Evolutionary conservation across 1,140 invertebrate species (phyloP).

Genomic region (Sycobia sp.): DNA sequence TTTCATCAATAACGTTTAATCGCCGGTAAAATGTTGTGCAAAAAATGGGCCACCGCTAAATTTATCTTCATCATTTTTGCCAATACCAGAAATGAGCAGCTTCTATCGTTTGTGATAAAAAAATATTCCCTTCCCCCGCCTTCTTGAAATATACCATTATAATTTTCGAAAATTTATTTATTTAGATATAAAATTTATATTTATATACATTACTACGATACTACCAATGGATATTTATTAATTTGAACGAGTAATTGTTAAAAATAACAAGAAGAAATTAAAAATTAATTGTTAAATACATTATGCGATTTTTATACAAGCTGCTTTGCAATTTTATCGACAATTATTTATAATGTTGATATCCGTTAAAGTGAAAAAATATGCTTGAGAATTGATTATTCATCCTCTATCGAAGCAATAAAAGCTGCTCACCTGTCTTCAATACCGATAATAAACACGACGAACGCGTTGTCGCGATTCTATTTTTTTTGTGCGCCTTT

Average conservation of each 20-base stretch:
- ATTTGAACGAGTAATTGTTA: no score
- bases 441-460: constrained; percentile 1
- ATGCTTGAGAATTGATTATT: not conserved
- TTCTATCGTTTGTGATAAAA: not conserved
- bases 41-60: not conserved
- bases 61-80: not conserved
- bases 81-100: constrained; percentile 3
- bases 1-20: not conserved
- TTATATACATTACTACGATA: not conserved
- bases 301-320: no score
- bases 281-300: no score
- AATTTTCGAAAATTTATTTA: no score
- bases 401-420: not conserved
- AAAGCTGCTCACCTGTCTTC: constrained; percentile 7
- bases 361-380: no score
- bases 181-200: no score
- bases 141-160: no score
- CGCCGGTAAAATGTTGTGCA: constrained; percentile 3
- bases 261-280: no score
- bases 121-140: no score
- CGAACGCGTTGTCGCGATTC: constrained; percentile 22
- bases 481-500: constrained; percentile 56
- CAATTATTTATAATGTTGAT: no score
- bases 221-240: no score
- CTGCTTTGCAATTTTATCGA: no score